phyloP scores from a whole-genome alignment of 2,113 vertebrate species.

The Mungos mungo region DNA sequence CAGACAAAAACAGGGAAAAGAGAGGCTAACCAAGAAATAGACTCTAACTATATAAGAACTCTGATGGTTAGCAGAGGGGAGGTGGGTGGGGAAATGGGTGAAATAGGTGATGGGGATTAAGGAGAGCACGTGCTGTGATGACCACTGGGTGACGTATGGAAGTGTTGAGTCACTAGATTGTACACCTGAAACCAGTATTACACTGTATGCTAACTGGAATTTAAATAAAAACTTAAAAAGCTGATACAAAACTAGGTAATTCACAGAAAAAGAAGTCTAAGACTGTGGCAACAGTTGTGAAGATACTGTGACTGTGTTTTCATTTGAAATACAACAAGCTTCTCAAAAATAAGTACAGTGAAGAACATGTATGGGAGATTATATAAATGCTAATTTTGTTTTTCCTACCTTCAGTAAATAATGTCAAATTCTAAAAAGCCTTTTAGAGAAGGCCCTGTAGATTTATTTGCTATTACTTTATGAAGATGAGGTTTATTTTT shows the following conservation, averaged over 20 bases:
- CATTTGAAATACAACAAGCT: slow-evolving; percentile 29
- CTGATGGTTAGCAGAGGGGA: background rate
- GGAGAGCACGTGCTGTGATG: background rate
- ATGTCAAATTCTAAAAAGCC: slow-evolving; percentile 1
- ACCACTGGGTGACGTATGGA: background rate
- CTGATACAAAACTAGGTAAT: background rate
- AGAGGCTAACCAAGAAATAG: background rate
- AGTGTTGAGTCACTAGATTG: background rate
- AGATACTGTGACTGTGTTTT: slow-evolving; percentile 13
- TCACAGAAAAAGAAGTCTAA: slow-evolving; percentile 16
- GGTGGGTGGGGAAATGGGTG: background rate
- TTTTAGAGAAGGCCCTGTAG: slow-evolving; percentile 19
- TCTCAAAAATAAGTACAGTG: background rate
- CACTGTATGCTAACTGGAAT: background rate
- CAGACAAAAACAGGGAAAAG: background rate
- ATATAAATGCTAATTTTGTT: background rate
- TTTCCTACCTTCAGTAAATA: background rate
- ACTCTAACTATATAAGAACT: background rate
- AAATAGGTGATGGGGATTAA: background rate
- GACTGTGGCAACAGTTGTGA: background rate
- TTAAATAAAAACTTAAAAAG: background rate
- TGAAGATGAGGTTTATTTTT: slow-evolving; percentile 17
- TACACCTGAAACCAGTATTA: background rate
- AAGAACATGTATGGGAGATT: slow-evolving; percentile 11
- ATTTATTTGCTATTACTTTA: background rate